These are phyloP conservation scores for Mungos mungo DNA, from an alignment of 2,113 vertebrate species.

Conservation along the genomic window DNA sequence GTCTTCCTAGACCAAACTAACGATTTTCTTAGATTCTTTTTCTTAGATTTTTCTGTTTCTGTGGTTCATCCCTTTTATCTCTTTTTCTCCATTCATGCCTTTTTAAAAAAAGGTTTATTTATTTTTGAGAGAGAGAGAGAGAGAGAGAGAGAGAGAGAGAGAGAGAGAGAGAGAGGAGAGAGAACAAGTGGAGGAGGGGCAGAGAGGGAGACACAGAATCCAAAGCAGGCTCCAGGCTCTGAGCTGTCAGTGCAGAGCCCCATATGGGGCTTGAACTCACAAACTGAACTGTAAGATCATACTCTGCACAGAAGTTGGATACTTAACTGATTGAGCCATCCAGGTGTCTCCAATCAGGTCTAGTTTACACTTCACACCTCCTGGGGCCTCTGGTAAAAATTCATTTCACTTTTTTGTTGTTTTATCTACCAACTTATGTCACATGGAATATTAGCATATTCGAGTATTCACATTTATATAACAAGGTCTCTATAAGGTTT, in stretches of 20 bases:
- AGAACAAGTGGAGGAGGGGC: no score
- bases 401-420: not conserved
- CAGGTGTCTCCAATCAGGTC: no score
- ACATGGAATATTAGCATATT: not conserved
- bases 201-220: no score
- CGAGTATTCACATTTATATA: not conserved
- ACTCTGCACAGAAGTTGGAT: no score
- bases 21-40: not conserved
- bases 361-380: not conserved
- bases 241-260: no score
- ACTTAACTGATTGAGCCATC: no score
- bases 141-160: no score
- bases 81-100: not conserved
- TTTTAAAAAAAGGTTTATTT: not conserved
- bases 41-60: not conserved
- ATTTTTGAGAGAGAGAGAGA: no score
- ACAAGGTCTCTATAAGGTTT: not conserved
- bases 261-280: no score
- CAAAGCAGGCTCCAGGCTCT: no score
- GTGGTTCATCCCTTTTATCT: not conserved
- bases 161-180: no score
- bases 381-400: not conserved
- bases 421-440: not conserved
- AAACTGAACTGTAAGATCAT: no score
- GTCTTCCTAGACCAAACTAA: not conserved